phyloP scores from a whole-genome alignment of 2,797 vertebrate species.

The Typhlichthys subterraneus region DNA sequence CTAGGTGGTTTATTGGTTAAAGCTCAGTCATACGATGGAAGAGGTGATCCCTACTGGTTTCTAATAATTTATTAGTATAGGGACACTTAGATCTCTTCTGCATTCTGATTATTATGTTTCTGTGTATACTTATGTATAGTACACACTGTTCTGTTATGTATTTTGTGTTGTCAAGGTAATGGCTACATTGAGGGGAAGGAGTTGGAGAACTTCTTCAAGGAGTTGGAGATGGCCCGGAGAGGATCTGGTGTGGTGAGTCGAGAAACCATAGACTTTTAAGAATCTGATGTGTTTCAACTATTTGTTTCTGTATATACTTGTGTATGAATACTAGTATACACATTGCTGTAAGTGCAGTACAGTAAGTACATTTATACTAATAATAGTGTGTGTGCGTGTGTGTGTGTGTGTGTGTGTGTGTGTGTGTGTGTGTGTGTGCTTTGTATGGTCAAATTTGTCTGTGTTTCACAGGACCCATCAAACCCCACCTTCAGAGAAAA shows the following conservation, averaged over 20 bases:
- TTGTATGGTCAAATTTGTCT: slow-evolving; percentile 11
- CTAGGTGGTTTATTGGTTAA: too few species aligned
- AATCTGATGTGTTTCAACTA: not conserved
- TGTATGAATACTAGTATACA: too few species aligned
- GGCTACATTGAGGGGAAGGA: slow-evolving; percentile 98
- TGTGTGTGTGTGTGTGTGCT: slow-evolving; percentile 7
- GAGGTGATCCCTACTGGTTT: slow-evolving; percentile 18
- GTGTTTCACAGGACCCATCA: slow-evolving; percentile 78
- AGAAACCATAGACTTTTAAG: not conserved
- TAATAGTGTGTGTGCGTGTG: not conserved
- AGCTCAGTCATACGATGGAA: not conserved
- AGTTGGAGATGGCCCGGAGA: slow-evolving; percentile 90
- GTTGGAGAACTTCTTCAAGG: slow-evolving; percentile 95
- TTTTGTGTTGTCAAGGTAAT: slow-evolving; percentile 80
- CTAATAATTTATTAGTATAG: slow-evolving; percentile 17
- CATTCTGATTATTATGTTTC: not conserved
- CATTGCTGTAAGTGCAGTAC: too few species aligned
- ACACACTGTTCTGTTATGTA: not conserved
- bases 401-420: not conserved
- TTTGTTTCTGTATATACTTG: not conserved
- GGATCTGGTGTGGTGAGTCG: slow-evolving; percentile 91
- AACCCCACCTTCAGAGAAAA: slow-evolving; percentile 87
- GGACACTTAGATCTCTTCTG: slow-evolving; percentile 24
- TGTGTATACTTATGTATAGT: not conserved
- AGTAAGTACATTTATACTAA: not conserved